A percentile compares a stretch with the other conserved stretches of the same genome.
Conservation (phyloP, 2,113 vertebrate genomes). For the Misgurnus anguillicaudatus region DNA sequence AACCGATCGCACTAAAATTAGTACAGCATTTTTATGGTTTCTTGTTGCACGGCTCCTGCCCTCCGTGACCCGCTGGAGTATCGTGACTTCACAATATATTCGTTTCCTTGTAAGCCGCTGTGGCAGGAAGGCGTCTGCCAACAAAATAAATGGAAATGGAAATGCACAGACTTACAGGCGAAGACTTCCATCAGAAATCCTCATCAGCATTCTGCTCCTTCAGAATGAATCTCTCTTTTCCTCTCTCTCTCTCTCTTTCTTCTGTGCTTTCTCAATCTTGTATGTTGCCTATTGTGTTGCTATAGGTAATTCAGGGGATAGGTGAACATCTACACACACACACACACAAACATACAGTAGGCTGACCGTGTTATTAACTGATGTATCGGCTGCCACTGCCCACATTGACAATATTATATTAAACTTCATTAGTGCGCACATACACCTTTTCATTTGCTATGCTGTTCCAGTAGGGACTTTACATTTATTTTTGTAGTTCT, state of each 20-base stretch:
- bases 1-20: constrained; percentile 30
- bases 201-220: constrained; percentile 23
- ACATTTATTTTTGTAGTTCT: background rate
- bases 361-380: constrained; percentile 28
- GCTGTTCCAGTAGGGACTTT: background rate
- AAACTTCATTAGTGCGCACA: background rate
- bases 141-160: constrained; percentile 43
- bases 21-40: constrained; percentile 23
- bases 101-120: constrained; percentile 10
- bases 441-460: background rate
- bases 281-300: constrained; percentile 24
- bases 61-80: constrained; percentile 31
- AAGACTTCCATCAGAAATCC: constrained; percentile 33
- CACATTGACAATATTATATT: constrained; percentile 32
- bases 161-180: constrained; percentile 17
- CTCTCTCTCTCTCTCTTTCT: background rate
- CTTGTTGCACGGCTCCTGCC: background rate
- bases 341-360: constrained; percentile 32
- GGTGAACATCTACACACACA: constrained; percentile 35
- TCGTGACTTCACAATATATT: constrained; percentile 12
- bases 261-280: background rate
- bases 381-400: constrained; percentile 40
- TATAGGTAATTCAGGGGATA: constrained; percentile 30
- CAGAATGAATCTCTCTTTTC: background rate
- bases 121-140: constrained; percentile 5